A percentile compares a stretch with the other conserved stretches of the same genome.
Evolutionary conservation across 2,888 invertebrate genomes (phyloP).

Genomic region (Synanthedon myopaeformis): DNA sequence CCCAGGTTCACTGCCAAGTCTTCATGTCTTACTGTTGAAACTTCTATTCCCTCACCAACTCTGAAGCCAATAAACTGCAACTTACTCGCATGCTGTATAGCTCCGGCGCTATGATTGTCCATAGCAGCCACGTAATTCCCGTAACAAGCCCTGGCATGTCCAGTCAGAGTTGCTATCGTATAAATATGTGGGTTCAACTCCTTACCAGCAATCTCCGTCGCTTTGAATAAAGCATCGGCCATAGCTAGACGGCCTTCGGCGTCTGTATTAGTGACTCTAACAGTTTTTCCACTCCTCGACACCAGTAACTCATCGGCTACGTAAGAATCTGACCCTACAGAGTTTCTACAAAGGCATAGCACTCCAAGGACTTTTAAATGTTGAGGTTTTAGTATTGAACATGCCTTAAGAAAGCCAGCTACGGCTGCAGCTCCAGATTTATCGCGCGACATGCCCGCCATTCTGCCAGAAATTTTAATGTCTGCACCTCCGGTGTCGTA

Average conservation of each 20-base stretch:
- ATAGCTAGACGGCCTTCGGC: slow-evolving; percentile 92
- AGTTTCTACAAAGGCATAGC: slow-evolving; percentile 87
- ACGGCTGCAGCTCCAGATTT: slow-evolving; percentile 93
- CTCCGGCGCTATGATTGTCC: slow-evolving; percentile 78
- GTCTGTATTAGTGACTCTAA: slow-evolving; percentile 90
- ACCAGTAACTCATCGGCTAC: slow-evolving; percentile 88
- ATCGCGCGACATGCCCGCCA: slow-evolving; percentile 90
- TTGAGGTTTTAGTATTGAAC: slow-evolving; percentile 77
- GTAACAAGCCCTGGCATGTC: slow-evolving; percentile 77
- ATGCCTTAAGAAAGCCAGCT: slow-evolving; percentile 86
- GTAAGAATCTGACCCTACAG: slow-evolving; percentile 84
- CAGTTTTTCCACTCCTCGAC: slow-evolving; percentile 81
- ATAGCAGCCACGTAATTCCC: slow-evolving; percentile 79
- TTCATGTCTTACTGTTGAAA: slow-evolving; percentile 78
- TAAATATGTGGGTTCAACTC: slow-evolving; percentile 86
- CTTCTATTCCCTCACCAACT: slow-evolving; percentile 81
- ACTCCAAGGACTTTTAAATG: slow-evolving; percentile 82
- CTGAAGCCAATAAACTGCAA: slow-evolving; percentile 77
- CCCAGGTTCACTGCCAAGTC: slow-evolving; percentile 75
- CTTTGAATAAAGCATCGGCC: slow-evolving; percentile 79
- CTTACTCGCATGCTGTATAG: slow-evolving; percentile 66
- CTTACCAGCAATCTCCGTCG: slow-evolving; percentile 64
- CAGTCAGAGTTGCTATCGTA: slow-evolving; percentile 88
- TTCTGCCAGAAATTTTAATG: slow-evolving; percentile 76
- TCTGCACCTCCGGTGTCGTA: slow-evolving; percentile 85